Evolutionary conservation across 2,888 invertebrate genomes (phyloP), one percentile per base, ranked within the genome.

Genomic region (Lasius fuliginosus): DNA sequence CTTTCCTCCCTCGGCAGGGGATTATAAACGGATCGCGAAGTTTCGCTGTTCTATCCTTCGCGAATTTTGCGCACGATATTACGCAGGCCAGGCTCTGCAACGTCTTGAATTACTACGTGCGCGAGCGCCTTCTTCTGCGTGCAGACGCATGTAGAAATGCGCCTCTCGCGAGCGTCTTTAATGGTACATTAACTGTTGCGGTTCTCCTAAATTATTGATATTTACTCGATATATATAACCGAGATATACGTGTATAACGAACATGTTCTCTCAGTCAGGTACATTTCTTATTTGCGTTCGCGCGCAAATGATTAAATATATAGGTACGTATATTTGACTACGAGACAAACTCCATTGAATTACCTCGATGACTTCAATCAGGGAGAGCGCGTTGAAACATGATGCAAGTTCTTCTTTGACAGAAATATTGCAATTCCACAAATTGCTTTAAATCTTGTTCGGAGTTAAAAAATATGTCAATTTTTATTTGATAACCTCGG

Each of bases 1-100:
- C 60, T 36, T 60, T 15, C n/a, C 65, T 23, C 42, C 46, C 60
- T 46, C 82, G 4, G 53, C 81, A 30, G 75, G 71, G 84, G 85
- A 83, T 90, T 90, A 89, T 85, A 86, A 90, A 86, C 86, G 89
- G 75, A 73, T 87, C 77, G 65, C 82, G 69, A 86, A 87, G 83
- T 88, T 87, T 67, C 81, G 30, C 60, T 74, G 49, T 75, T 23
- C 60, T 33, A 65, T 84, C 42, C 60, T 68, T 73, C 69, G 84
- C 60, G 77, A 83, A 85, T 86, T 83, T 81, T 64, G 76, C 68
- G 76, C 68, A 60, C 83, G 69, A 75, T 77, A 81, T 82, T 85
- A 81, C 87, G 81, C 64, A 56, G 81, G 40, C 60, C 64, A 65
- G 60, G 69, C 84, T 53, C 49, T 33, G 36, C 81, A 49, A 62